Percentiles rank a stretch among this genome's conserved stretches.
phyloP scores from a whole-genome alignment of 2,888 invertebrate species.

The Ennomos quercinarius region DNA sequence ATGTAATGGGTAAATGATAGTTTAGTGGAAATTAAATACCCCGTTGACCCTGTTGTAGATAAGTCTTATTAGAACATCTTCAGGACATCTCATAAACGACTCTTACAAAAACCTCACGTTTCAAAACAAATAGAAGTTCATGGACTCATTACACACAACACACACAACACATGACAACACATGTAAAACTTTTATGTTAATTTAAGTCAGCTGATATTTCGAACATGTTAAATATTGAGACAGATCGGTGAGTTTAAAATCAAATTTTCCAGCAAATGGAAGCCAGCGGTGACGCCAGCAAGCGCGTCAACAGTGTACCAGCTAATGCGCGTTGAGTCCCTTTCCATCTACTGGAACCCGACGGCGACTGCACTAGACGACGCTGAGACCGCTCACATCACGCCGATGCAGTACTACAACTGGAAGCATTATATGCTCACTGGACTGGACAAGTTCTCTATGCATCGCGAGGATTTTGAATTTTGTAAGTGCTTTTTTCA shows the following conservation, averaged over 20 bases:
- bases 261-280: conserved; percentile 88
- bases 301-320: conserved; percentile 88
- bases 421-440: conserved; percentile 92
- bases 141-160: too few species aligned
- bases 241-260: too few species aligned
- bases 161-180: too few species aligned
- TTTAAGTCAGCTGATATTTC: too few species aligned
- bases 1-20: too few species aligned
- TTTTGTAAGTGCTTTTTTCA: conserved; percentile 87
- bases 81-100: neutral
- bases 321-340: conserved; percentile 90
- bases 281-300: conserved; percentile 87
- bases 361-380: conserved; percentile 82
- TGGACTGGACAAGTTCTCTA: conserved; percentile 90
- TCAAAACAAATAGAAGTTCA: too few species aligned
- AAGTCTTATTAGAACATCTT: too few species aligned
- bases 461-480: conserved; percentile 91
- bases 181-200: too few species aligned
- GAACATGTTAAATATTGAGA: too few species aligned
- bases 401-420: conserved; percentile 86
- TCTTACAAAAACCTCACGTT: neutral
- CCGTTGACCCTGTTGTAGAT: too few species aligned
- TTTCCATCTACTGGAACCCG: conserved; percentile 92
- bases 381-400: conserved; percentile 79
- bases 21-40: too few species aligned